Conservation (phyloP, 2,113 vertebrate genomes). For the Sterna hirundo region DNA sequence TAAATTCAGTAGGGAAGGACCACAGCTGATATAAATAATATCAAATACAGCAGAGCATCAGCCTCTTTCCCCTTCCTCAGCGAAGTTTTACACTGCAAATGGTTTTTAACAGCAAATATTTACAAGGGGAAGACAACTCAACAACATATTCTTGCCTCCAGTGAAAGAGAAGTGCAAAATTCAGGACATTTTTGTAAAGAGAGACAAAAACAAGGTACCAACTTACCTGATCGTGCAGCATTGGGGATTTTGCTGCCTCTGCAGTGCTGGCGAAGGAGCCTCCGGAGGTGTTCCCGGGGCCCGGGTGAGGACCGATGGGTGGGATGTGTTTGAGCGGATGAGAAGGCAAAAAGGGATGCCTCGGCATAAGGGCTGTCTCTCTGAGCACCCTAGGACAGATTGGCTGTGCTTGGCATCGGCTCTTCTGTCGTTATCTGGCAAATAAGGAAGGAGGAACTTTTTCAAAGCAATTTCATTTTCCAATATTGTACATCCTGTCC, state of each 20-base stretch:
- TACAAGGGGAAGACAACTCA: not conserved
- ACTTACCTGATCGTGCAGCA: not conserved
- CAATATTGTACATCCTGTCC: not conserved
- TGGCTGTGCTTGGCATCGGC: not conserved
- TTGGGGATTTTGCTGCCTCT: not conserved
- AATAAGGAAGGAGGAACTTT: constrained; percentile 26
- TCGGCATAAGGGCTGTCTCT: not conserved
- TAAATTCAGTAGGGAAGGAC: not conserved
- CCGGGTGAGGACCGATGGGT: not conserved
- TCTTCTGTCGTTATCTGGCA: constrained; percentile 25
- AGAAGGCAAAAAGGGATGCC: not conserved
- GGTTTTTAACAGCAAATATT: not conserved
- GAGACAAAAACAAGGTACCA: not conserved
- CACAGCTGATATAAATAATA: not conserved
- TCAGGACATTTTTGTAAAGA: not conserved
- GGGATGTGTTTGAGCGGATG: not conserved
- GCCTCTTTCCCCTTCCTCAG: not conserved
- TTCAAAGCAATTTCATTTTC: constrained; percentile 43
- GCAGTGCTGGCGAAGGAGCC: not conserved
- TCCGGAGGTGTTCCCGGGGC: not conserved
- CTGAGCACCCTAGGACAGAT: not conserved
- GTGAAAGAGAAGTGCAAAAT: not conserved
- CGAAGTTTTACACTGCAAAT: not conserved
- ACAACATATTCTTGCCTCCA: not conserved
- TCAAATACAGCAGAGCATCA: not conserved